A percentile compares a stretch with the other conserved stretches of the same genome.
Evolutionary conservation across 2,113 vertebrate genomes (phyloP).

Genomic region (Oenanthe oenanthe): DNA sequence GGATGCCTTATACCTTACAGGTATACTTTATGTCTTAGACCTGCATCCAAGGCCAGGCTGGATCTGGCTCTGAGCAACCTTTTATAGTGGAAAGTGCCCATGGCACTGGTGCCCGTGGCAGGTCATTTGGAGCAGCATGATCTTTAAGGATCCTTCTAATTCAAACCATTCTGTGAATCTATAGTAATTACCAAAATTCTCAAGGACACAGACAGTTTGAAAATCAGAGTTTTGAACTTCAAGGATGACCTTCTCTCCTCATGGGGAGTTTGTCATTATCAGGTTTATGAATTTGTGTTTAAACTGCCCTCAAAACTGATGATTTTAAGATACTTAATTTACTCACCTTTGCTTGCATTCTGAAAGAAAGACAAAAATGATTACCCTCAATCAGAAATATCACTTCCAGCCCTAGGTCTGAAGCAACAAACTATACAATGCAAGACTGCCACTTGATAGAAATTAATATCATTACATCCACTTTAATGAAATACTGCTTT

Average conservation of each 20-base stretch:
- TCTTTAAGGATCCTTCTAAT: neutral
- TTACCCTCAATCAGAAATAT: neutral
- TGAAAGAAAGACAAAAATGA: neutral
- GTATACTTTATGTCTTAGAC: neutral
- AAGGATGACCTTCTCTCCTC: neutral
- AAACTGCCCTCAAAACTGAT: neutral
- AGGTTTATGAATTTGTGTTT: neutral
- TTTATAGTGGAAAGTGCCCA: neutral
- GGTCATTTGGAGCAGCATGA: neutral
- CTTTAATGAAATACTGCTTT: neutral
- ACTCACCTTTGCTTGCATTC: neutral
- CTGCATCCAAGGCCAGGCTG: neutral
- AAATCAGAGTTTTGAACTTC: neutral
- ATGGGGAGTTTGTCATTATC: neutral
- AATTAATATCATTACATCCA: neutral
- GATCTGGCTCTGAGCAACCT: neutral
- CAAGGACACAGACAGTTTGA: neutral
- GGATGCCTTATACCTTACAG: neutral
- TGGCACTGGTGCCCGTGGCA: neutral
- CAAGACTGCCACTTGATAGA: neutral
- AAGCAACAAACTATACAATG: neutral
- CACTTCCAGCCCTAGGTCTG: neutral
- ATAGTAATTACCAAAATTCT: neutral
- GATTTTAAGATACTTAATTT: neutral
- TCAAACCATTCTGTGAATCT: neutral